Conservation (phyloP, 1,140 invertebrate genomes). For the Cylas formicarius region DNA sequence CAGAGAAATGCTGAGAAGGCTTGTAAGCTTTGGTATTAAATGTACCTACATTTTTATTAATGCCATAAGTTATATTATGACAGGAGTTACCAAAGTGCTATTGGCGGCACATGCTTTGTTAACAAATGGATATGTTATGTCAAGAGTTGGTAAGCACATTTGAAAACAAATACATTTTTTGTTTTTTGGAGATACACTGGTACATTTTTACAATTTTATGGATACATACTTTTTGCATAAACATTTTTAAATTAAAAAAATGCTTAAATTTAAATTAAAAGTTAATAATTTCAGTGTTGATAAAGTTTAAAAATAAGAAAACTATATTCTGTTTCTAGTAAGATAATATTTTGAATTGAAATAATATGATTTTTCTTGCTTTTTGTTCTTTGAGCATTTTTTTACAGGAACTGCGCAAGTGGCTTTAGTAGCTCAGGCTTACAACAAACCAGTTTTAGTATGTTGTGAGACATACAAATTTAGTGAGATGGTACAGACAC, state of each 20-base stretch:
- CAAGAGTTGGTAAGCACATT: slow-evolving; percentile 57
- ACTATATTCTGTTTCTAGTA: too few species aligned
- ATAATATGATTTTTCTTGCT: neutral
- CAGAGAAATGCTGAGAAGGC: slow-evolving; percentile 63
- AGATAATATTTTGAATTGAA: too few species aligned
- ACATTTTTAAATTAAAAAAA: too few species aligned
- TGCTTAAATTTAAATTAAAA: too few species aligned
- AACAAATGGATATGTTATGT: slow-evolving; percentile 87
- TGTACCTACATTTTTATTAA: slow-evolving; percentile 81
- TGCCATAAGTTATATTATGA: slow-evolving; percentile 76
- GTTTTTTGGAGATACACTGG: too few species aligned
- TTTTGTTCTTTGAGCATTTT: neutral
- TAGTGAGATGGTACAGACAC: slow-evolving; percentile 82
- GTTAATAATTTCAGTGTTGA: neutral
- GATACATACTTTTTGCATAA: too few species aligned
- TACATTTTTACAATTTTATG: too few species aligned
- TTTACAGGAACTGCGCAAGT: slow-evolving; percentile 64
- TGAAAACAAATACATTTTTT: too few species aligned
- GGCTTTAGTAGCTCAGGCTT: slow-evolving; percentile 72
- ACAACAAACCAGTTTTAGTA: slow-evolving; percentile 84
- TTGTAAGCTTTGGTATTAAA: slow-evolving; percentile 61
- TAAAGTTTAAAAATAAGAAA: neutral
- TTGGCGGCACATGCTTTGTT: slow-evolving; percentile 82
- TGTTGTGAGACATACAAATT: slow-evolving; percentile 96
- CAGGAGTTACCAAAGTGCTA: slow-evolving; percentile 64